Conservation (phyloP, 2,888 invertebrate species). For the Busseola fusca region DNA sequence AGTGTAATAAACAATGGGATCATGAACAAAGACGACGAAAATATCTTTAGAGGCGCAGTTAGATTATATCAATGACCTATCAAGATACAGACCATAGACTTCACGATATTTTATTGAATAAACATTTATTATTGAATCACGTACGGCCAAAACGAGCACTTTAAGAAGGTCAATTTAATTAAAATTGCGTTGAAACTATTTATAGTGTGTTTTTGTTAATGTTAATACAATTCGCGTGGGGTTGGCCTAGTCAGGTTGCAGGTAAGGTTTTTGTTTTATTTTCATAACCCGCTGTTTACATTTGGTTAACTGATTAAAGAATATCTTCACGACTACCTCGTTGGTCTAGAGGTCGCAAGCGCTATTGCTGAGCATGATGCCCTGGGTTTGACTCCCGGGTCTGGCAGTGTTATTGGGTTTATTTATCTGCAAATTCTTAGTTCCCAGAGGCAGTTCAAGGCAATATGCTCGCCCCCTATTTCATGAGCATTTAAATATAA, state of each 20-base stretch:
- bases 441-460: not conserved
- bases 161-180: constrained; percentile 24
- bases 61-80: constrained; percentile 45
- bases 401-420: not conserved
- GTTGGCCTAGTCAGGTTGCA: not conserved
- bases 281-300: not conserved
- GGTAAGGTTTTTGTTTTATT: not conserved
- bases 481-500: not conserved
- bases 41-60: constrained; percentile 16
- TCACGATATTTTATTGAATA: constrained; percentile 42
- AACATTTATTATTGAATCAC: constrained; percentile 24
- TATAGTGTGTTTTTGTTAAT: constrained; percentile 3
- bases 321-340: not conserved
- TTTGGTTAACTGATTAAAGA: constrained; percentile 2
- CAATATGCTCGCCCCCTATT: not conserved
- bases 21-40: constrained; percentile 14
- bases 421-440: not conserved
- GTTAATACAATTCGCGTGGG: not conserved
- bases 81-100: constrained; percentile 27
- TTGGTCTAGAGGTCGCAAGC: not conserved
- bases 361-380: not conserved
- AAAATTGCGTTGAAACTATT: constrained; percentile 4
- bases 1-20: constrained; percentile 3
- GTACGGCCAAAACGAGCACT: constrained; percentile 42
- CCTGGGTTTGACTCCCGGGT: not conserved